Evolutionary conservation across 1,140 invertebrate genomes (phyloP), one percentile per base, ranked within the genome.

Genomic region (Hylaeus volcanicus): DNA sequence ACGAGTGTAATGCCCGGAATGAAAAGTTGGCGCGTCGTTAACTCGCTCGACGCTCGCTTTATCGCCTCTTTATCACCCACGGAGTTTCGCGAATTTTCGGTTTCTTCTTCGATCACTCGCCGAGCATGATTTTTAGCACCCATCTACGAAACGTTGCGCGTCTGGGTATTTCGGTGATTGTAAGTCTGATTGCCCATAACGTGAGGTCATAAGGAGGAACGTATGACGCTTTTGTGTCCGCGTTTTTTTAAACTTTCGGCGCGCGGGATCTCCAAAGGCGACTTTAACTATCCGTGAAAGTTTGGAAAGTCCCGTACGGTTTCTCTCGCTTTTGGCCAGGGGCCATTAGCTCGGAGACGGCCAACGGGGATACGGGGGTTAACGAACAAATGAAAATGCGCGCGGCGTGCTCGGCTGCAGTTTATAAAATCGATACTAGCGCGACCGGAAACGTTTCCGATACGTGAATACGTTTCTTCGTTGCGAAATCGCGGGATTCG

Each of bases 261-360:
- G 11, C 45, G 26, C 1, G 9, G 1, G 41, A 55, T 53, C 15
- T 48, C 53, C 37, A 11, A 1, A 26, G 51, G 43, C 45, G 11
- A 11, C 58, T 55, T 2, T 5, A 74, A 58, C 66, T 77, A 61
- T 70, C 26, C 11, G 61, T 69, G 70, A 85, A 84, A 75, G 71
- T 75, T 69, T 65, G 14, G 41, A 75, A 85, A 82, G 66, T 80
- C 70, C 78, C 37, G 26, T 26, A 51, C 69, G 60, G 74, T 75
- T 84, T 75, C 66, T 70, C 71, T 39, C 39, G 56, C 14, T 65
- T 83, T 74, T 65, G 56, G 41, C 68, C 51, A 71, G 43, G 43
- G 71, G 56, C 77, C 70, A 84, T 51, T 84, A 71, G 43, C 60
- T n/a, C 0, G 45, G 55, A 48, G n/a, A 70, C 65, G 15, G 43